Conservation (phyloP, 2,888 invertebrate genomes). For the Sphaerophoria taeniata region DNA sequence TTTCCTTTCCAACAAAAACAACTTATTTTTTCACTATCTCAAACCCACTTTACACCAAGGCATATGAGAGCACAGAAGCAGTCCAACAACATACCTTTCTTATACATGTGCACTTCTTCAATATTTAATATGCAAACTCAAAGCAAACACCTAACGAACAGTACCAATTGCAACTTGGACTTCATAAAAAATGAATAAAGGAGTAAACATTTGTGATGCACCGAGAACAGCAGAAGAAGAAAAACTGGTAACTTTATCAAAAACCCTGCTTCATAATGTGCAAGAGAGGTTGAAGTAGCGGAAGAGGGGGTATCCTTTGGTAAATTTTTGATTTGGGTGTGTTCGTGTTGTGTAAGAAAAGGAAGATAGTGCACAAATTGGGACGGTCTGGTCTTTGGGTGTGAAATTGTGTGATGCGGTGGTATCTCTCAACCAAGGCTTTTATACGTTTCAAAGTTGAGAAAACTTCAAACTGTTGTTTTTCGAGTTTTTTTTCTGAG, state of each 20-base stretch:
- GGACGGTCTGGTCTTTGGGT: not conserved
- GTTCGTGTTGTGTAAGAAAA: slow-evolving; percentile 5
- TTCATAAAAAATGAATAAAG: slow-evolving; percentile 72
- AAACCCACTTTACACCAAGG: slow-evolving; percentile 35
- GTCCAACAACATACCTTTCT: slow-evolving; percentile 10
- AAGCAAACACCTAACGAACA: slow-evolving; percentile 73
- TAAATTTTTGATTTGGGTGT: slow-evolving; percentile 11
- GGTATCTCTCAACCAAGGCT: slow-evolving; percentile 38
- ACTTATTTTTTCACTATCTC: slow-evolving; percentile 50
- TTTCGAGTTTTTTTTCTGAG: slow-evolving; percentile 16
- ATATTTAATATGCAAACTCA: slow-evolving; percentile 74
- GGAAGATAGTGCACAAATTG: not conserved
- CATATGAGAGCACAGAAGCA: too few species aligned
- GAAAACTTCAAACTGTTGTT: slow-evolving; percentile 72
- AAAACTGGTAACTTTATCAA: slow-evolving; percentile 70
- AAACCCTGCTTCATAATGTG: slow-evolving; percentile 66
- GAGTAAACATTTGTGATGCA: slow-evolving; percentile 71
- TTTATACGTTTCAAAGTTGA: slow-evolving; percentile 63
- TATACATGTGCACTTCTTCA: slow-evolving; percentile 54
- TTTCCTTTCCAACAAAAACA: slow-evolving; percentile 47
- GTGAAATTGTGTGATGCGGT: not conserved
- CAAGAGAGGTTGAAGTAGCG: slow-evolving; percentile 31
- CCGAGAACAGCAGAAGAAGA: slow-evolving; percentile 44
- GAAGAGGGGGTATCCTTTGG: slow-evolving; percentile 24
- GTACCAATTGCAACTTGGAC: slow-evolving; percentile 73